A percentile compares a stretch with the other conserved stretches of the same genome.
These are phyloP conservation scores for Leiothrix lutea DNA, from an alignment of 2,113 vertebrate species.

Conservation along the genomic window DNA sequence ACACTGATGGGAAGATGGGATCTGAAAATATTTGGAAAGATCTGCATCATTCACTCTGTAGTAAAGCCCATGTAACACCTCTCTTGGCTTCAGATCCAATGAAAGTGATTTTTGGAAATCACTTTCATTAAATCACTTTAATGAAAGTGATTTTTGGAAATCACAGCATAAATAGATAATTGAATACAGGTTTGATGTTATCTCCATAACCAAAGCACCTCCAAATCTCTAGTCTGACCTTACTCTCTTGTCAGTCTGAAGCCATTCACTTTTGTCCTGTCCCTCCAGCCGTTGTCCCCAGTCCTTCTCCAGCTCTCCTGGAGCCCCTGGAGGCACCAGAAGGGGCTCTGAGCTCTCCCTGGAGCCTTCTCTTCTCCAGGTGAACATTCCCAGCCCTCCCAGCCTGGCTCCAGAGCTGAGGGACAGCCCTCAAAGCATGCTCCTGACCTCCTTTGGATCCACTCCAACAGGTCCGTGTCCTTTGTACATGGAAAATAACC, in stretches of 20 bases:
- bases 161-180: not conserved
- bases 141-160: not conserved
- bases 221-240: not conserved
- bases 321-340: not conserved
- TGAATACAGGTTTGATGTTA: not conserved
- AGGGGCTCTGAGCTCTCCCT: not conserved
- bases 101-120: not conserved
- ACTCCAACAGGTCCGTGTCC: not conserved
- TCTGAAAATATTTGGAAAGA: not conserved
- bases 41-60: not conserved
- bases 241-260: not conserved
- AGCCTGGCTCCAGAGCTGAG: not conserved
- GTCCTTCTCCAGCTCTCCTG: not conserved
- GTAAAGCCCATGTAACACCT: not conserved
- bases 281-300: not conserved
- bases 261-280: not conserved
- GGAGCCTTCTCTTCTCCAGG: not conserved
- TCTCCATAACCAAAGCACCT: not conserved
- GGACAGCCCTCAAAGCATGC: rapidly evolving
- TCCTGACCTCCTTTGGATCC: rapidly evolving
- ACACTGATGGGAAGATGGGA: rapidly evolving
- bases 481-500: not conserved
- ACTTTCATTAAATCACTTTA: too few relatives aligned
- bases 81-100: not conserved
- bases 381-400: not conserved